A percentile compares a stretch with the other conserved stretches of the same genome.
These are phyloP conservation scores for Sebastes vulpes DNA, from an alignment of 2,797 vertebrate genomes.

Conservation along the genomic window DNA sequence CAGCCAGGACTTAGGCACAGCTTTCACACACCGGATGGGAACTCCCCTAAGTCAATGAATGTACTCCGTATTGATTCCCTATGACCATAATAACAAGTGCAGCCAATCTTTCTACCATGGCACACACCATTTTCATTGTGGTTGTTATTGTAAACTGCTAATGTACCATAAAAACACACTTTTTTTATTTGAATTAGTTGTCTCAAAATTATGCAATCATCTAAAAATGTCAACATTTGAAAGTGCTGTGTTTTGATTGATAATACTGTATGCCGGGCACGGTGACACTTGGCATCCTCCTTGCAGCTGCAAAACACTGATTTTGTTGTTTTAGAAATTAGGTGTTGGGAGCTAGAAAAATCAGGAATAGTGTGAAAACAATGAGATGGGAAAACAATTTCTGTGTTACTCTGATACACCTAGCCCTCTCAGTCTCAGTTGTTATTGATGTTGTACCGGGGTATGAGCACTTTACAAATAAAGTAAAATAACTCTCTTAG, in stretches of 20 bases:
- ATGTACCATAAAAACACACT: not conserved
- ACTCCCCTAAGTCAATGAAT: not conserved
- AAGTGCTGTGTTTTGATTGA: not conserved
- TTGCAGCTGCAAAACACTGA: not conserved
- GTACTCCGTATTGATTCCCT: slow-evolving; percentile 1
- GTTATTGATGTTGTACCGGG: not conserved
- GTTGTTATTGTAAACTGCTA: not conserved
- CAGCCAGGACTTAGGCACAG: not conserved
- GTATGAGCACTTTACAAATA: not conserved
- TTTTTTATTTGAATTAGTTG: not conserved
- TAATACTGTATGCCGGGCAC: not conserved
- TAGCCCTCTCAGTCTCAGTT: not conserved
- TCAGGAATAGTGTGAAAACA: not conserved
- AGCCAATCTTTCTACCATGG: not conserved
- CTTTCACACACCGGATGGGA: not conserved
- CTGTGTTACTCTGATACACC: not conserved
- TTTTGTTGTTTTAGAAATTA: not conserved
- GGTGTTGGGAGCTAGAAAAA: not conserved
- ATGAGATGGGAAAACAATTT: not conserved
- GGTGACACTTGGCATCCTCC: not conserved
- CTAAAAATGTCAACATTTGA: not conserved
- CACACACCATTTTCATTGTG: not conserved
- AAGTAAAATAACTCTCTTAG: not conserved
- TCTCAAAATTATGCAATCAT: not conserved
- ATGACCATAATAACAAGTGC: not conserved